These are phyloP conservation scores for Muntiacus muntjak DNA, from an alignment of 2,113 vertebrate genomes.

Conservation along the genomic window DNA sequence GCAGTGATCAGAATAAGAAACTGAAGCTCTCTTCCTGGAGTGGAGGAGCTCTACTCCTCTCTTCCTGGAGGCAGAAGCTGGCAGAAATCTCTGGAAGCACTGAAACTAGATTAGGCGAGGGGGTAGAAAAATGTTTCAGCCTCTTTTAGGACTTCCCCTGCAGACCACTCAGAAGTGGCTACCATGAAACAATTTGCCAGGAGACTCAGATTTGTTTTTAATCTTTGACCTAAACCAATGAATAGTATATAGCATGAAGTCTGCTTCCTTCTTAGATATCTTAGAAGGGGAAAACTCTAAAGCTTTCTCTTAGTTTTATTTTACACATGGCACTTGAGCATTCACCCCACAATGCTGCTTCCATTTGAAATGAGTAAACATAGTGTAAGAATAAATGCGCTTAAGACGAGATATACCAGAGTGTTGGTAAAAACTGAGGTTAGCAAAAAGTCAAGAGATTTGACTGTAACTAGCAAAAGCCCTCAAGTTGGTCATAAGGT, in stretches of 20 bases:
- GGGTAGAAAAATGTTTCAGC: background rate
- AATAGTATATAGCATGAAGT: background rate
- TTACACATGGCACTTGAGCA: background rate
- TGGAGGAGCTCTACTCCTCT: background rate
- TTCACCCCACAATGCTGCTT: background rate
- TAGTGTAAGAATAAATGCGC: background rate
- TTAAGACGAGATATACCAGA: background rate
- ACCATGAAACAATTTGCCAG: background rate
- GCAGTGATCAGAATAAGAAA: background rate
- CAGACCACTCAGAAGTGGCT: background rate
- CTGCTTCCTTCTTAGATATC: background rate
- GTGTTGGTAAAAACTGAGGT: background rate
- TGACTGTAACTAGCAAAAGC: conserved; percentile 5
- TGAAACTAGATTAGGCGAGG: background rate
- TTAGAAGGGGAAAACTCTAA: background rate
- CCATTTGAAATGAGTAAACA: background rate
- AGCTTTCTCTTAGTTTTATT: background rate
- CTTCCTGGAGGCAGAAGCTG: background rate
- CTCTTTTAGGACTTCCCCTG: background rate
- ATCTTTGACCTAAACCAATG: background rate
- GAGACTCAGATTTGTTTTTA: background rate
- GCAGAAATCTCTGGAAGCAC: background rate
- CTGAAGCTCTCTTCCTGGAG: background rate
- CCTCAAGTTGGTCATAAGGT: background rate
- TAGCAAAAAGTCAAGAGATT: background rate